phyloP scores from a whole-genome alignment of 2,888 invertebrate genomes.

The Trissoscelio sp. region DNA sequence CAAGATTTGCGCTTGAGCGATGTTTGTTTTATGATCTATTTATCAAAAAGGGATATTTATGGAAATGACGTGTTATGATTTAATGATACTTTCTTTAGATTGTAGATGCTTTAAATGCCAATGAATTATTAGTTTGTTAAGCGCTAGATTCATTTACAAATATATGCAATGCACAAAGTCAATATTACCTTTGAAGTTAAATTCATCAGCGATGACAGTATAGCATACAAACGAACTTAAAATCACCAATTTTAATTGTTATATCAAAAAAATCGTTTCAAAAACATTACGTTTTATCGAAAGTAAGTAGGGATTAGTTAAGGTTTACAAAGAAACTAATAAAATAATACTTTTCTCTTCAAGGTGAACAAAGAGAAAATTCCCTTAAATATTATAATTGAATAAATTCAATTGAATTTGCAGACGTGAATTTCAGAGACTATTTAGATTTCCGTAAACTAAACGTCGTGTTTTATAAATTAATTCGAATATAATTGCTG shows the following conservation, averaged over 20 bases:
- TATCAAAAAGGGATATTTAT: conserved; percentile 11
- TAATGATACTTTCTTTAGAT: conserved; percentile 2
- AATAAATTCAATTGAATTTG: conserved; percentile 1
- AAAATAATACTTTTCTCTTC: no score
- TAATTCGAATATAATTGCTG: neutral
- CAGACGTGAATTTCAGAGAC: neutral
- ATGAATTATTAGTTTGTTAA: conserved; percentile 13
- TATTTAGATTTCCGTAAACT: neutral
- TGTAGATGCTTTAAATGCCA: neutral
- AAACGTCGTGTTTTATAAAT: neutral
- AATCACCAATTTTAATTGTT: no score
- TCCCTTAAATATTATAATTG: neutral
- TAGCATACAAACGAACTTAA: neutral
- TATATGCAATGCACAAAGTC: neutral
- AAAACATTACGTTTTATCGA: no score
- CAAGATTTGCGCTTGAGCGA: conserved; percentile 12
- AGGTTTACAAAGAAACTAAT: no score
- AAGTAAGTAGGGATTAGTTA: no score
- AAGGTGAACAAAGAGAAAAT: no score
- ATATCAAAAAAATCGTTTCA: no score
- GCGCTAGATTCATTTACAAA: conserved; percentile 2
- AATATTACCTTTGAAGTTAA: neutral
- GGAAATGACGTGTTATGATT: conserved; percentile 4
- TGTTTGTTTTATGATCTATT: conserved; percentile 13
- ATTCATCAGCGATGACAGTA: neutral